These are phyloP conservation scores for Cyprinella venusta DNA, from an alignment of 2,797 vertebrate species.

Conservation along the genomic window DNA sequence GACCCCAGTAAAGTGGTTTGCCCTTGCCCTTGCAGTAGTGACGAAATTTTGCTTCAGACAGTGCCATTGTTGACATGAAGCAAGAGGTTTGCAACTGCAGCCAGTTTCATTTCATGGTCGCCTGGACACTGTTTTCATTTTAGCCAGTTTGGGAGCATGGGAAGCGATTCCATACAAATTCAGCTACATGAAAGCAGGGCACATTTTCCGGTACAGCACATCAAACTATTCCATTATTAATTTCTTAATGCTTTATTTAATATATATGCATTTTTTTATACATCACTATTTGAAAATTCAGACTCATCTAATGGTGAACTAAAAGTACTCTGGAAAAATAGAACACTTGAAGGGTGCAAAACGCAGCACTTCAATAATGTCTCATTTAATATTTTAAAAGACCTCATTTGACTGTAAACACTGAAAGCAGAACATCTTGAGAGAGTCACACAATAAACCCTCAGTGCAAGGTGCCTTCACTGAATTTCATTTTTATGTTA, in stretches of 20 bases:
- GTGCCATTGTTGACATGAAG: conserved; percentile 33
- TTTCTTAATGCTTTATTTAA: conserved; percentile 8
- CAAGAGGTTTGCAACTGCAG: conserved; percentile 31
- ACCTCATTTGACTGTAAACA: conserved; percentile 19
- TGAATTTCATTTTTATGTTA: not conserved
- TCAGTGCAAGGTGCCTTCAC: not conserved
- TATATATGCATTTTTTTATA: not conserved
- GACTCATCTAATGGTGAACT: not conserved
- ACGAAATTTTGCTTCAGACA: conserved; percentile 3
- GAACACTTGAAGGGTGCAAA: not conserved
- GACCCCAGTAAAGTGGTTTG: not conserved
- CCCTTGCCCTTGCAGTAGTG: conserved; percentile 11
- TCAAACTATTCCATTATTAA: conserved; percentile 1
- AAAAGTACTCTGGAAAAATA: conserved; percentile 19
- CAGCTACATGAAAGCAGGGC: conserved; percentile 7
- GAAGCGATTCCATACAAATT: not conserved
- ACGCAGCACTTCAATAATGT: conserved; percentile 5
- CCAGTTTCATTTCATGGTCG: conserved; percentile 15
- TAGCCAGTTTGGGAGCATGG: not conserved
- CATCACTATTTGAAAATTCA: not conserved
- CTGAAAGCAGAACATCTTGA: not conserved
- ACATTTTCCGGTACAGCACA: not conserved
- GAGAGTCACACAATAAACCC: not conserved
- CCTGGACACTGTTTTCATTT: conserved; percentile 3
- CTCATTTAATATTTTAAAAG: conserved; percentile 22